These are phyloP conservation scores for Shargacucullia verbasci DNA, from an alignment of 2,888 invertebrate genomes.

Conservation along the genomic window DNA sequence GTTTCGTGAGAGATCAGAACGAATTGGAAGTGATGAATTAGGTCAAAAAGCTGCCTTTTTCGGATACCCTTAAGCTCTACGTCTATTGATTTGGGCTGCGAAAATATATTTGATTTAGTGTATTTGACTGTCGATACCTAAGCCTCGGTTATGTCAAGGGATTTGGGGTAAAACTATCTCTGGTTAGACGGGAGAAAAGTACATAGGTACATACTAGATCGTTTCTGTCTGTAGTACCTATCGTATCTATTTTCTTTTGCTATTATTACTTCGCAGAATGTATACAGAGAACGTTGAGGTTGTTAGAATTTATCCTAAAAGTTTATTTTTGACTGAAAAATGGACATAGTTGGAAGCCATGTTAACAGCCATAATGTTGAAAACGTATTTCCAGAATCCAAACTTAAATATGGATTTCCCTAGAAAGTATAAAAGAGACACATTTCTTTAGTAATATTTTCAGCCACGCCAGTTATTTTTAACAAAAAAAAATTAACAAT, in stretches of 20 bases:
- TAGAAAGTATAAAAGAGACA: no score
- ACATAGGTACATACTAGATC: constrained; percentile 7
- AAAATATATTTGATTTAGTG: constrained; percentile 34
- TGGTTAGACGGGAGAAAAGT: background rate
- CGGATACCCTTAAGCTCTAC: constrained; percentile 9
- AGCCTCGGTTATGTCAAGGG: constrained; percentile 27
- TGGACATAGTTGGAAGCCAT: no score
- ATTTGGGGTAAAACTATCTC: constrained; percentile 25
- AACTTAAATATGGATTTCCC: no score
- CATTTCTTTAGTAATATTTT: background rate
- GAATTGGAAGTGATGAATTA: constrained; percentile 15
- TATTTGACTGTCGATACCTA: constrained; percentile 25
- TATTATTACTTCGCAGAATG: constrained; percentile 10
- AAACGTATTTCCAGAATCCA: no score
- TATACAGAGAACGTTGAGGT: background rate
- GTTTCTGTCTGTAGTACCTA: background rate
- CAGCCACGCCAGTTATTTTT: background rate
- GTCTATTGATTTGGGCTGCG: constrained; percentile 14
- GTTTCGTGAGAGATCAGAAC: constrained; percentile 3
- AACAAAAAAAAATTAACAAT: constrained; percentile 14
- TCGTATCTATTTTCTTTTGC: constrained; percentile 12
- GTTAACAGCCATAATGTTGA: no score
- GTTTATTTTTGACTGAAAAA: no score
- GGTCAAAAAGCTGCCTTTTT: constrained; percentile 15
- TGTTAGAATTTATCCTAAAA: no score